Base-by-base conservation (phyloP, 2,113 vertebrate genomes). In the Arothron firmamentum region DNA sequence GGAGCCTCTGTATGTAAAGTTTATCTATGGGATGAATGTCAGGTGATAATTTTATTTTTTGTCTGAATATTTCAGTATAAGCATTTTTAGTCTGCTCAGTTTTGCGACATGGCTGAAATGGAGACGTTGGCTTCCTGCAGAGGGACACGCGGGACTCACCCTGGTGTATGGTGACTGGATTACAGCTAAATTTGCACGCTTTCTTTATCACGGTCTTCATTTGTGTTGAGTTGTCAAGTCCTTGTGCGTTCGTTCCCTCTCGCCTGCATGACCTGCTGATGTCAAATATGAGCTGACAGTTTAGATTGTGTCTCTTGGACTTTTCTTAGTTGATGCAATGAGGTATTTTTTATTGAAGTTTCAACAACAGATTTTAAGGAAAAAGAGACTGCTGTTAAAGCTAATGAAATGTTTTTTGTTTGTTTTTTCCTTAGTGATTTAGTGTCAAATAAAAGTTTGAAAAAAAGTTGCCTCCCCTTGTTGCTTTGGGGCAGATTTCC, bases 371-470 rank as follows among this genome's bases (percentile, higher is more conserved):
- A 62, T 83, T 78, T 80, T 80, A 61, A 43, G 70, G 76, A 61
- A 84, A 83, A 85, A 83, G 53, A 84, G 47, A 73, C 18, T 31
- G 49, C 59, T 81, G 69, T 86, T 55, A 56, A 79, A 60, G 15
- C 21, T 56, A 34, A 18, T 51, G 5, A 62, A 45, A 49, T 69
- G 72, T 76, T 70, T 52, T 72, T n/a, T n/a, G n/a, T n/a, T n/a
- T 64, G 69, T 11, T 61, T 69, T 19, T 50, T 51, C 61, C 15
- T 64, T 56, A 17, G 46, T 75, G 28, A 13, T 57, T 72, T 74
- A 60, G 52, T 79, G 73, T 83, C 57, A 63, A 88, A 88, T 88
- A 83, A 86, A 87, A 74, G 17, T 12, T 15, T 21, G 14, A 28
- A 50, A 52, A 52, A 15, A 25, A 16, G 3, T 38, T 38, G 1